These are phyloP conservation scores for Agonopterix heracliana DNA, from an alignment of 2,888 invertebrate species.

Conservation along the genomic window DNA sequence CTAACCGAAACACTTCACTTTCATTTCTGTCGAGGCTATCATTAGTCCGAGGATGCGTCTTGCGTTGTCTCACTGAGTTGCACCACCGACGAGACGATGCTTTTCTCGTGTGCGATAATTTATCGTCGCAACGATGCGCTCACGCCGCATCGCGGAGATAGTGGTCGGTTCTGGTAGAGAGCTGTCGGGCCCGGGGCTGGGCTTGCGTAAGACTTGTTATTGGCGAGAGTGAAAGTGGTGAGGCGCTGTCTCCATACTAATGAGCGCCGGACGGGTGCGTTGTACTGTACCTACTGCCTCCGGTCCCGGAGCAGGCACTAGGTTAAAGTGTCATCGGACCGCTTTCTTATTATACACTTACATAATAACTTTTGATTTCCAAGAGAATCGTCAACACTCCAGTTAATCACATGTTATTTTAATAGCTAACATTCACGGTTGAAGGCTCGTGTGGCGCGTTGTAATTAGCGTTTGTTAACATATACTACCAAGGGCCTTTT, in stretches of 20 bases:
- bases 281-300: constrained; percentile 38
- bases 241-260: constrained; percentile 69
- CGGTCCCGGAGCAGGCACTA: constrained; percentile 48
- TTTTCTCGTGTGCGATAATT: constrained; percentile 20
- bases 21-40: constrained; percentile 63
- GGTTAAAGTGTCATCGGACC: constrained; percentile 61
- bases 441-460: too few species aligned
- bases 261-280: constrained; percentile 59
- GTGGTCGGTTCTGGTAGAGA: constrained; percentile 48
- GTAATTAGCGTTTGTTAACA: too few species aligned
- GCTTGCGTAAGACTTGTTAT: constrained; percentile 69
- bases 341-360: constrained; percentile 52
- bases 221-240: constrained; percentile 71
- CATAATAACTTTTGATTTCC: constrained; percentile 47
- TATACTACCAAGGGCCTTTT: too few species aligned
- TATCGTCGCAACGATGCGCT: constrained; percentile 2
- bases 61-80: constrained; percentile 38
- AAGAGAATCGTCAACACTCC: constrained; percentile 13
- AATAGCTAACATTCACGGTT: constrained; percentile 12
- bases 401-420: too few species aligned
- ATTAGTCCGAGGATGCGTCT: constrained; percentile 65
- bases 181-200: constrained; percentile 30
- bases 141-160: constrained; percentile 36
- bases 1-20: constrained; percentile 70
- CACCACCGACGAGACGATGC: constrained; percentile 36